phyloP scores from a whole-genome alignment of 2,113 vertebrate genomes.

The Tupaia tana region DNA sequence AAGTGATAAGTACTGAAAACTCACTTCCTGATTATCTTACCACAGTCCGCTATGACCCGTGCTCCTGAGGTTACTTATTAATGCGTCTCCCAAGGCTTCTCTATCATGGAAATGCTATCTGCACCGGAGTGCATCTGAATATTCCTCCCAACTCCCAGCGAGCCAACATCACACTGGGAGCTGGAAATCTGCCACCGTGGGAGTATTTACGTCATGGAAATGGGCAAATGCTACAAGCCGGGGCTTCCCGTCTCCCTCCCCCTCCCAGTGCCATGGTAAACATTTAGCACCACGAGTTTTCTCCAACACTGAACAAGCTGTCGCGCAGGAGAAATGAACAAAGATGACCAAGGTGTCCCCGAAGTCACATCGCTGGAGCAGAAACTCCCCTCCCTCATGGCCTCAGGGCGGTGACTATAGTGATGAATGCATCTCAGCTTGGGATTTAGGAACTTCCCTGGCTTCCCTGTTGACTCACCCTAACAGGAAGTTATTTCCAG shows the following conservation, averaged over 20 bases:
- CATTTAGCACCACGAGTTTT: neutral
- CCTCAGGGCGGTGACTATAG: neutral
- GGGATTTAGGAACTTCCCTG: neutral
- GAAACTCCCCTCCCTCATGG: neutral
- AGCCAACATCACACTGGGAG: neutral
- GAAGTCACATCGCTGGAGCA: neutral
- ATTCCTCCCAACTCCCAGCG: neutral
- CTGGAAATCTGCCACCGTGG: neutral
- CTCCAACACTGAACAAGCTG: neutral
- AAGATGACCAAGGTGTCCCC: neutral
- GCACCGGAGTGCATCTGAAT: accelerated
- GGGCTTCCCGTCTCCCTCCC: neutral
- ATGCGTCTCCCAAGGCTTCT: neutral
- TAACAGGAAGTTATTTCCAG: neutral
- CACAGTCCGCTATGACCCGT: neutral
- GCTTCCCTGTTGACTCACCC: neutral
- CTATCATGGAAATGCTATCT: neutral
- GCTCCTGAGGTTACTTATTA: neutral
- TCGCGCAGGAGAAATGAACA: neutral
- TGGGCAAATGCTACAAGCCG: neutral
- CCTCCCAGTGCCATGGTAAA: neutral
- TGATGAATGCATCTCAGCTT: neutral
- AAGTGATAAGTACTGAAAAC: neutral
- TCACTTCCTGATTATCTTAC: neutral
- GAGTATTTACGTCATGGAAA: neutral